Evolutionary conservation across 2,113 vertebrate species (phyloP), one percentile per base, ranked within the genome.

Genomic region (Thinocorus orbignyianus): DNA sequence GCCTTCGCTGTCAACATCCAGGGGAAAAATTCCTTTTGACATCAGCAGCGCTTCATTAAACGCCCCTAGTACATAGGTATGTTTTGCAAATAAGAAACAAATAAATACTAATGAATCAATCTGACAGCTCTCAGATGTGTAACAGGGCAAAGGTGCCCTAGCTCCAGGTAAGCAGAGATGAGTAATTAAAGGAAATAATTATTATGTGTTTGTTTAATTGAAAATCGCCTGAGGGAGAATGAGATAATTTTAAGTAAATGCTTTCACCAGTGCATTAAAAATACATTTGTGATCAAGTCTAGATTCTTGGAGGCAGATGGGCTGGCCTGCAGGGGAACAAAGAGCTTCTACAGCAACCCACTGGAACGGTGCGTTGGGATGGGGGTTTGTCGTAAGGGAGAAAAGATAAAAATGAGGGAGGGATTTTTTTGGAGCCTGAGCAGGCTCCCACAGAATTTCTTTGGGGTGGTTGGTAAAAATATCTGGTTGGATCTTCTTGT

Each of bases 141-240:
- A 93, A 87, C 46, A 81, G 88, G 90, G 88, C 92, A 96, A 84
- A 96, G 95, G 93, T 95, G 88, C 57, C 88, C 33, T 95, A 88
- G 95, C 96, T 96, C 35, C 91, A 96, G 95, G 96, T 94, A 97
- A 96, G 80, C 62, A 41, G 73, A 89, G 86, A 96, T n/a, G 95
- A 96, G 95, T 79, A 96, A 97, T 97, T 96, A 95, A 96, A 96
- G 88, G 90, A 92, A 97, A 96, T 95, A 96, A 97, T 96, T 93
- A 94, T 94, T 64, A 87, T 93, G 90, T 92, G 95, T 96, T 96
- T 84, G 65, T 93, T 96, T 97, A 96, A 96, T 86, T 96, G 96
- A 89, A 96, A 96, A 96, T 84, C 86, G 88, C 92, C 93, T 0
- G 2, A 79, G 92, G 92, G 76, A 39, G 86, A 91, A 89, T 0